Conservation (phyloP, 92 coral and sea anemone species). For the Zoanthus sansibaricus region DNA sequence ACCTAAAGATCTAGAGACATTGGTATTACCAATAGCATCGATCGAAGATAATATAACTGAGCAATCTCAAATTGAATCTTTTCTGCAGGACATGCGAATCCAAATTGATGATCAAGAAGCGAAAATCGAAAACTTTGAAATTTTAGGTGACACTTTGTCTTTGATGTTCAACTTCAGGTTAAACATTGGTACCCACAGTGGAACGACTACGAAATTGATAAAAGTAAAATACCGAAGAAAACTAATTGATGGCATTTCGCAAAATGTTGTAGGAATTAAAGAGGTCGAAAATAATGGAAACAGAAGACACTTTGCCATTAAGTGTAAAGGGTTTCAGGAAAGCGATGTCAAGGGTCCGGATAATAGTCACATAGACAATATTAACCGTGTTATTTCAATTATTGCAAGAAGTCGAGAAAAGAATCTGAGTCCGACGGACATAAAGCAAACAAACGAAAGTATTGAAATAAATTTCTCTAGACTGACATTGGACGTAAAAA, state of each 20-base stretch:
- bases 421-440: conserved; percentile 22
- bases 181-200: not conserved
- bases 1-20: not conserved
- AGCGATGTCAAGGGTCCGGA: conserved; percentile 47
- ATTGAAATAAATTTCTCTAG: not conserved
- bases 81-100: not conserved
- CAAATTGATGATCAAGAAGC: not conserved
- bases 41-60: not conserved
- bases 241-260: not conserved
- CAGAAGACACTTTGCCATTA: not conserved
- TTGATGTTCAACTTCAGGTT: not conserved
- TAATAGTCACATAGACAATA: conserved; percentile 53
- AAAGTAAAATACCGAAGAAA: not conserved
- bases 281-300: not conserved
- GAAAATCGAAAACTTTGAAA: not conserved
- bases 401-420: too few relatives aligned
- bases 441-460: conserved; percentile 11
- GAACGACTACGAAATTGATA: not conserved
- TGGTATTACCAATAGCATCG: not conserved
- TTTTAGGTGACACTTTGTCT: not conserved
- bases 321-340: conserved; percentile 1
- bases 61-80: not conserved
- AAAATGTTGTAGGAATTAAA: conserved; percentile 28
- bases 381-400: conserved; percentile 40
- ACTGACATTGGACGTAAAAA: not conserved